A percentile compares a stretch with the other conserved stretches of the same genome.
Conservation (phyloP, 2,888 invertebrate genomes). For the Linnaemya vulpina region DNA sequence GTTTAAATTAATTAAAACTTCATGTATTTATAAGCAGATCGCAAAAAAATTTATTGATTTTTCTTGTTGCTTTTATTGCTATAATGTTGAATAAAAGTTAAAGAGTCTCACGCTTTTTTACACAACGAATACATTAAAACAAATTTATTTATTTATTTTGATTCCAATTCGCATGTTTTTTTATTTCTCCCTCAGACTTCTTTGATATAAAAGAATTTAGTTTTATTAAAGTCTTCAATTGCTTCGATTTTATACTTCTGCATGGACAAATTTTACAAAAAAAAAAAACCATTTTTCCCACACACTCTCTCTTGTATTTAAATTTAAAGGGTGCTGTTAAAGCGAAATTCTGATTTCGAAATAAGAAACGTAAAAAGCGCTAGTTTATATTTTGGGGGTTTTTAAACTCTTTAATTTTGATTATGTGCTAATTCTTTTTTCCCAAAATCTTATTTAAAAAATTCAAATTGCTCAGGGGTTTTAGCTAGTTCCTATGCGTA, state of each 20-base stretch:
- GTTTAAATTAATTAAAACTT: slow-evolving; percentile 30
- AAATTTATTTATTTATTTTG: neutral
- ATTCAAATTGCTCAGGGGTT: no score
- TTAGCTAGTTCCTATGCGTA: no score
- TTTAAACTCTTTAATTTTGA: no score
- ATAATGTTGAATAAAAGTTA: slow-evolving; percentile 19
- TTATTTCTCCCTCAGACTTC: neutral
- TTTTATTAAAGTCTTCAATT: neutral
- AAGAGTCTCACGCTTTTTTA: slow-evolving; percentile 54
- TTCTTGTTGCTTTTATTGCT: neutral
- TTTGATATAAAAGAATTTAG: neutral
- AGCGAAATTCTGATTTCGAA: no score
- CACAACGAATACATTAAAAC: neutral
- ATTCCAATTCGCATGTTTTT: slow-evolving; percentile 25
- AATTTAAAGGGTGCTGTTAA: no score
- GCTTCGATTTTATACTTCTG: neutral
- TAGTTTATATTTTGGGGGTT: no score
- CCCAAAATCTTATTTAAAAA: no score
- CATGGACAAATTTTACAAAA: no score
- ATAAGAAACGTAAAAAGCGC: no score
- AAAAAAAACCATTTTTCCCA: no score
- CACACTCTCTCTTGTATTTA: no score
- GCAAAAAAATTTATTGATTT: slow-evolving; percentile 10
- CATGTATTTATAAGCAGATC: neutral
- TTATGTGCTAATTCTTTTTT: no score